Conservation (phyloP, 2,113 vertebrate species). For the Desmodus rotundus region DNA sequence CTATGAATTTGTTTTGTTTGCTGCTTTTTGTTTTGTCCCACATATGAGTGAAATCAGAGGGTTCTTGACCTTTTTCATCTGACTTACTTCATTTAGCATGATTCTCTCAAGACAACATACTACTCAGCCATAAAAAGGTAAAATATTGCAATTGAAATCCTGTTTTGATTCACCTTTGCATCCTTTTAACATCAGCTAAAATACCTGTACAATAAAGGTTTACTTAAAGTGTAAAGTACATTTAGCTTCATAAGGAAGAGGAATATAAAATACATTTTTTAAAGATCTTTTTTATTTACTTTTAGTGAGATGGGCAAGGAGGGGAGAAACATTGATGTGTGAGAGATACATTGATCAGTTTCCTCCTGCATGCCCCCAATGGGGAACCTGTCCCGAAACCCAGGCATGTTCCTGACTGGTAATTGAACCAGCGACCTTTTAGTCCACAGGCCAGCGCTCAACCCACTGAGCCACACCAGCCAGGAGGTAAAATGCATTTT, state of each 20-base stretch:
- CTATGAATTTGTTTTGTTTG: not conserved
- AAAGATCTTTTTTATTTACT: no score
- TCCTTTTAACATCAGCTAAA: not conserved
- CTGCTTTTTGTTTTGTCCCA: not conserved
- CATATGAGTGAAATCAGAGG: not conserved
- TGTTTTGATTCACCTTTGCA: slow-evolving; percentile 14
- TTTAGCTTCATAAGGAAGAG: not conserved
- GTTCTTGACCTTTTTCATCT: not conserved
- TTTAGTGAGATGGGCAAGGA: no score
- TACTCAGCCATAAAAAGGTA: not conserved
- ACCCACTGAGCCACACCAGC: no score
- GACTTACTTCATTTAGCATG: not conserved
- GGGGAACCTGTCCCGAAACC: no score
- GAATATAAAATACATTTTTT: not conserved
- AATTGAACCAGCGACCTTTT: no score
- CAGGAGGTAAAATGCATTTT: not conserved
- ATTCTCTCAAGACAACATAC: not conserved
- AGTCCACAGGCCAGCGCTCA: no score
- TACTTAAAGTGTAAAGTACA: not conserved
- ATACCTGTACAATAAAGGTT: not conserved
- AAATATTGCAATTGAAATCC: not conserved
- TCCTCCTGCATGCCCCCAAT: no score
- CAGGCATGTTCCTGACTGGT: no score
- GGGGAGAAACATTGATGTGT: no score
- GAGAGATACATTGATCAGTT: no score